Evolutionary conservation across 2,888 invertebrate genomes (phyloP).

Genomic region (Chironomus riparius): DNA sequence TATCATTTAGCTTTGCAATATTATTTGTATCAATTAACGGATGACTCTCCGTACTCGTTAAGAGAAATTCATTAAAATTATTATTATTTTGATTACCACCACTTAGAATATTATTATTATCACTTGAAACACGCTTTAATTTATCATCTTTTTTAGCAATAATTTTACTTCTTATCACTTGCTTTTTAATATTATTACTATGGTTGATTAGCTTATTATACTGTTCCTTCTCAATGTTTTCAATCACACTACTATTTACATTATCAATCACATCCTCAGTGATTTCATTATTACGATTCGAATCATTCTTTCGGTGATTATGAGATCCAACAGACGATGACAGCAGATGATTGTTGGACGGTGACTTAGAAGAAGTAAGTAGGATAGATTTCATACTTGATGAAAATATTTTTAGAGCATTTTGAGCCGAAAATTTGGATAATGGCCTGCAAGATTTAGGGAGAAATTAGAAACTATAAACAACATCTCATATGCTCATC

Average conservation of each 20-base stretch:
- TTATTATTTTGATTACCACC: constrained; percentile 18
- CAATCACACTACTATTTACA: background rate
- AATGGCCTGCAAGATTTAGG: background rate
- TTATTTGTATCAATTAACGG: constrained; percentile 8
- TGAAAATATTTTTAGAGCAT: background rate
- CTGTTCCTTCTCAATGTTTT: constrained; percentile 4
- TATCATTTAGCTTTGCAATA: constrained; percentile 21
- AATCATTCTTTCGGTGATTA: background rate
- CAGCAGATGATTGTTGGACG: background rate
- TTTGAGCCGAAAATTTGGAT: background rate
- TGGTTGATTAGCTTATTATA: constrained; percentile 18
- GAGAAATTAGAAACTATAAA: background rate
- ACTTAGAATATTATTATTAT: constrained; percentile 6
- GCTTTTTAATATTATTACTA: constrained; percentile 19
- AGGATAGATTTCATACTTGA: constrained; percentile 26
- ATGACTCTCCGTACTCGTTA: background rate
- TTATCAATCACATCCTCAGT: background rate
- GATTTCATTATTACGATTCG: too few relatives aligned
- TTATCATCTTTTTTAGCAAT: constrained; percentile 23
- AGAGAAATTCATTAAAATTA: background rate
- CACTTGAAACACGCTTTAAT: constrained; percentile 27
- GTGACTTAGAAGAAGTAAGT: constrained; percentile 7
- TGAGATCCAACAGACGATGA: constrained; percentile 5
- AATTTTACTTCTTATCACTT: constrained; percentile 24
- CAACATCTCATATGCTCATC: too few relatives aligned